Evolutionary conservation across 2,888 invertebrate genomes (phyloP), one percentile per base, ranked within the genome.

Genomic region (Cepaea hortensis): DNA sequence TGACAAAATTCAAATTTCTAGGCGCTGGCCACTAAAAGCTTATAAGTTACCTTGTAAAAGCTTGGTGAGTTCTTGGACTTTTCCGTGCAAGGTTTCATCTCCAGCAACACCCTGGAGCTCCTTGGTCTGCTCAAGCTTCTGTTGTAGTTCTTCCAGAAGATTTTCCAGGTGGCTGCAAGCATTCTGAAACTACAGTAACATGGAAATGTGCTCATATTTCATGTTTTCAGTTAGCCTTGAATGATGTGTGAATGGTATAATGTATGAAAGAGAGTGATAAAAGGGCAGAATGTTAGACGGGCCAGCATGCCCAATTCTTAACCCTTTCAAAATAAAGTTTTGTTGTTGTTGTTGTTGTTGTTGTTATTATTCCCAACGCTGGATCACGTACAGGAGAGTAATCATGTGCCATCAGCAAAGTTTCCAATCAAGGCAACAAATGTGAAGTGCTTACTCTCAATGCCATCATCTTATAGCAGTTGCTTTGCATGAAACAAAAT

Each of bases 91-190:
- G 61, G n/a, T 48, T 46, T 62, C 77, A 77, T 68, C 77, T 76
- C 68, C 86, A 72, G 86, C 84, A 75, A 87, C 50, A 68, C 84
- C 87, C 46, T 88, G 85, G 76, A 89, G 88, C 84, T 91, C 90
- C 20, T 61, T 72, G 77, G 91, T 81, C 7, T 62, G 70, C 6
- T 87, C 88, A 73, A 91, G 82, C 82, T 91, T 90, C 23, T 81
- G 88, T 84, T 89, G 89, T 18, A 90, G 86, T 72, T 89, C 88
- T 70, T 87, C 88, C 84, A 91, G 84, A 85, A 87, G 87, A 62
- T 86, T 84, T 84, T 91, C 90, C 89, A 91, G 55, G 70, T 88
- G 88, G 68, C 35, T 62, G 61, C 87, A 81, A 77, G 87, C 86
- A 68, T 83, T 68, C 81, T 83, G 81, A 35, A 81, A 48, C 89